These are phyloP conservation scores for Acrossocheilus wenchowensis DNA, from an alignment of 2,797 vertebrate genomes.

Conservation along the genomic window DNA sequence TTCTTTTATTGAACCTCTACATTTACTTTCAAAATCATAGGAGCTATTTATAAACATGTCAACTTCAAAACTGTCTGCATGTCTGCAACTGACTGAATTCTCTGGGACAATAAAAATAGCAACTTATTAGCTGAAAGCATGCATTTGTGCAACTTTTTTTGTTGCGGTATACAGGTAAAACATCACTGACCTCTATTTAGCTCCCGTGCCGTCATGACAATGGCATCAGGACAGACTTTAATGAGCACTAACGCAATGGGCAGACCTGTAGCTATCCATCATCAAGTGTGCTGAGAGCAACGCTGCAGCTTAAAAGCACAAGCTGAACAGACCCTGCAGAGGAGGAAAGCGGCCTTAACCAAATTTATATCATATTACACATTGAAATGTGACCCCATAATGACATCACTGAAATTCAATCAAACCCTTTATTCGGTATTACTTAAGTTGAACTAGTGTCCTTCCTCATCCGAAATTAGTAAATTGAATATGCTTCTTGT, in stretches of 20 bases:
- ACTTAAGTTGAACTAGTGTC: constrained; percentile 83
- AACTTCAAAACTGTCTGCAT: neutral
- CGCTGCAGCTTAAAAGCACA: constrained; percentile 74
- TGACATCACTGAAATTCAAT: constrained; percentile 83
- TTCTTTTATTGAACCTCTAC: neutral
- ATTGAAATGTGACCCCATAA: constrained; percentile 84
- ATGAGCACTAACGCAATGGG: constrained; percentile 70
- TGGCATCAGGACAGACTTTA: constrained; percentile 54
- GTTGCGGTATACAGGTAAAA: neutral
- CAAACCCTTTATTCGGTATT: constrained; percentile 80
- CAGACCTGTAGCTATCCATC: constrained; percentile 71
- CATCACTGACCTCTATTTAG: constrained; percentile 29
- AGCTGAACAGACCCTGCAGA: constrained; percentile 50
- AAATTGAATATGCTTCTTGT: constrained; percentile 72
- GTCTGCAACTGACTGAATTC: neutral
- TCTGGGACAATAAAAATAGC: neutral
- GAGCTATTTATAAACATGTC: neutral
- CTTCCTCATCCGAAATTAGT: constrained; percentile 80
- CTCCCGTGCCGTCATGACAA: constrained; percentile 24
- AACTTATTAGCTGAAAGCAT: neutral
- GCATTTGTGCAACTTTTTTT: neutral
- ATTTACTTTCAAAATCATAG: neutral
- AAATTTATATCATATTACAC: constrained; percentile 84
- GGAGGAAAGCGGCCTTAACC: constrained; percentile 65
- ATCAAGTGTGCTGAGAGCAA: constrained; percentile 65